These are phyloP conservation scores for Sylvicola fuscatus DNA, from an alignment of 2,888 invertebrate genomes.

Conservation along the genomic window DNA sequence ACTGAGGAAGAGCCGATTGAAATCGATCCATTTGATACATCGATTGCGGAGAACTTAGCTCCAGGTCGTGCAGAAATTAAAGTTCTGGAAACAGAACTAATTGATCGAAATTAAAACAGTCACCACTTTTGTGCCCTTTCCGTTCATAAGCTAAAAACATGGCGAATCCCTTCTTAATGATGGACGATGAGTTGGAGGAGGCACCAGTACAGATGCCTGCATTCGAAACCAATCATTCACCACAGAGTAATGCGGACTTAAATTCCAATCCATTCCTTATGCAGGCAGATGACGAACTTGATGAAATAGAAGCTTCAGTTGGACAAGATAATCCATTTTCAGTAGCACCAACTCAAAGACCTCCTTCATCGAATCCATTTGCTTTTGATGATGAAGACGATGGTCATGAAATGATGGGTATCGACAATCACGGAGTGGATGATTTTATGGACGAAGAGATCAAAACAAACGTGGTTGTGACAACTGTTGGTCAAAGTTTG, in stretches of 20 bases:
- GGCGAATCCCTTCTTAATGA: conserved; percentile 69
- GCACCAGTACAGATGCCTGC: neutral
- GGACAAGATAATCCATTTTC: conserved; percentile 49
- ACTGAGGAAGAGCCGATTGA: conserved; percentile 25
- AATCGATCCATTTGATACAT: conserved; percentile 72
- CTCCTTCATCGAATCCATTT: conserved; percentile 41
- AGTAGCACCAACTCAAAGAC: conserved; percentile 15
- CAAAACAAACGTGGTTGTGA: conserved; percentile 1
- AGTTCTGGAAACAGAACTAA: conserved; percentile 53
- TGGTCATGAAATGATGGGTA: conserved; percentile 1
- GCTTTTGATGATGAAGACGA: conserved; percentile 31
- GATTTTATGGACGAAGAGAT: conserved; percentile 6
- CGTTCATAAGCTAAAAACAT: conserved; percentile 24
- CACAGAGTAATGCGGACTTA: conserved; percentile 22
- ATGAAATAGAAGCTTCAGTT: conserved; percentile 8
- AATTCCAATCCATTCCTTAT: conserved; percentile 48
- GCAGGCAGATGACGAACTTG: conserved; percentile 18
- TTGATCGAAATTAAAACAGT: conserved; percentile 23
- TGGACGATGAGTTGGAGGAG: conserved; percentile 33
- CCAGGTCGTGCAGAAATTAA: conserved; percentile 65
- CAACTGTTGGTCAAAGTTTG: neutral
- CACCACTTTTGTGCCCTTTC: neutral
- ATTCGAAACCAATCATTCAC: conserved; percentile 21
- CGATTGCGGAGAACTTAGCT: conserved; percentile 51
- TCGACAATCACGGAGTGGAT: conserved; percentile 3